These are phyloP conservation scores for Mantis religiosa DNA, from an alignment of 2,888 invertebrate genomes.

Conservation along the genomic window DNA sequence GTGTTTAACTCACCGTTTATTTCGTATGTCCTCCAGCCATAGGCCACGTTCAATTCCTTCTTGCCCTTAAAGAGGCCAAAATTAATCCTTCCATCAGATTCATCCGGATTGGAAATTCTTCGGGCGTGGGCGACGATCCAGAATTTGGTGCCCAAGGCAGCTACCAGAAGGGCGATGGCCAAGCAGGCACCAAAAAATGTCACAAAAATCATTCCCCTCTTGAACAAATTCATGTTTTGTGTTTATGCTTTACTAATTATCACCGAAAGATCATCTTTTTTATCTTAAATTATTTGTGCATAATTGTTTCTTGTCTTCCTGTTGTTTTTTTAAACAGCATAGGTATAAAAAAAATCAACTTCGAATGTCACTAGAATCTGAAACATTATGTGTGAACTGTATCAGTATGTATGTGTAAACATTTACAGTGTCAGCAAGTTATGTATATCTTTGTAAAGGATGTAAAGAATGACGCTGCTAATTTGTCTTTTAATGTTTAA, in stretches of 20 bases:
- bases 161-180: slow-evolving; percentile 72
- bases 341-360: not conserved
- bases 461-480: not conserved
- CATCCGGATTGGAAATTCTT: slow-evolving; percentile 59
- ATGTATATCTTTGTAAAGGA: no score
- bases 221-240: slow-evolving; percentile 62
- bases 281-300: not conserved
- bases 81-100: slow-evolving; percentile 70
- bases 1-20: slow-evolving; percentile 65
- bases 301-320: not conserved
- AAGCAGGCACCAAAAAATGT: slow-evolving; percentile 77
- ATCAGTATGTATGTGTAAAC: not conserved
- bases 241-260: not conserved
- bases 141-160: slow-evolving; percentile 77
- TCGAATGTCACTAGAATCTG: not conserved
- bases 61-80: slow-evolving; percentile 86
- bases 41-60: slow-evolving; percentile 75
- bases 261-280: not conserved
- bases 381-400: no score
- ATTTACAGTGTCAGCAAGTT: not conserved
- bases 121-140: slow-evolving; percentile 76
- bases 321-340: not conserved
- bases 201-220: slow-evolving; percentile 73
- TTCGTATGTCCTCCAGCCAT: slow-evolving; percentile 71
- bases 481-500: not conserved